phyloP scores from a whole-genome alignment of 2,888 invertebrate genomes.

The Aproaerema taeniolella region DNA sequence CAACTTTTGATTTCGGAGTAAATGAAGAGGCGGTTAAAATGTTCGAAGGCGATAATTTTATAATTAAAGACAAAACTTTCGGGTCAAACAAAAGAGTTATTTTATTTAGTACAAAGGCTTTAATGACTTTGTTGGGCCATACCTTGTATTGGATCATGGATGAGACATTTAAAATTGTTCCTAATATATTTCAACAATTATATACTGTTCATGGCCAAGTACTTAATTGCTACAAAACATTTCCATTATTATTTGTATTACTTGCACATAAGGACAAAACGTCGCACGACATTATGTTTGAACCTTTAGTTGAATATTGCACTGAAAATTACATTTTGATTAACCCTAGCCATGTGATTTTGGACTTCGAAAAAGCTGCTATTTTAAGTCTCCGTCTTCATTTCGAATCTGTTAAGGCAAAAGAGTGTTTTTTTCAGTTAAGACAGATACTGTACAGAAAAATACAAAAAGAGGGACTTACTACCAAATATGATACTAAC shows the following conservation, averaged over 20 bases:
- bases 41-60: constrained; percentile 7
- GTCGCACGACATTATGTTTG: constrained; percentile 13
- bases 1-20: constrained; percentile 11
- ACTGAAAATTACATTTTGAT: constrained; percentile 8
- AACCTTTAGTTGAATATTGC: constrained; percentile 13
- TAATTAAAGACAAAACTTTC: constrained; percentile 10
- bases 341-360: constrained; percentile 8
- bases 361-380: constrained; percentile 17
- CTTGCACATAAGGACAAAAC: constrained; percentile 14
- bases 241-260: constrained; percentile 13
- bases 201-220: constrained; percentile 14
- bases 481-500: constrained; percentile 11
- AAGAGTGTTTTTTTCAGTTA: constrained; percentile 19
- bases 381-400: constrained; percentile 13
- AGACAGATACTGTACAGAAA: constrained; percentile 16
- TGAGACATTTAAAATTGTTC: constrained; percentile 16
- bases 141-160: constrained; percentile 13
- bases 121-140: constrained; percentile 10
- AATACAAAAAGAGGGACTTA: constrained; percentile 14
- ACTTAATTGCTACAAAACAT: constrained; percentile 12
- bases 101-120: constrained; percentile 2
- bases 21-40: not conserved
- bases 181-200: constrained; percentile 12
- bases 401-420: constrained; percentile 13
- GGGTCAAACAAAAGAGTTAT: constrained; percentile 4